Base-by-base conservation (phyloP, 2,113 vertebrate genomes). In the Sander vitreus region DNA sequence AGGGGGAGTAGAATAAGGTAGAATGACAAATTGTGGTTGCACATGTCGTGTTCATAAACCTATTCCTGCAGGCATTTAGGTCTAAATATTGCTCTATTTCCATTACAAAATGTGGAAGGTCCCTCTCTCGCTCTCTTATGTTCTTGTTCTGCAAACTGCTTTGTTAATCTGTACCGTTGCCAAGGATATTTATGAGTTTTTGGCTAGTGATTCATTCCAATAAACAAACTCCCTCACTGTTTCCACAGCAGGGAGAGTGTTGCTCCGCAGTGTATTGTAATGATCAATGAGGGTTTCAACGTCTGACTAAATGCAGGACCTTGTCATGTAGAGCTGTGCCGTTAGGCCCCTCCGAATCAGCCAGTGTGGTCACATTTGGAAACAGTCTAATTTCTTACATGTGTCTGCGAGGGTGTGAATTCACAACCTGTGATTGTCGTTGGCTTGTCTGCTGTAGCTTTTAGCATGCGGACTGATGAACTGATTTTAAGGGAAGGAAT, bases 181-280 rank as follows among this genome's bases (percentile, higher is more conserved):
- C 80, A 89, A 8, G 33, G 70, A 78, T 88, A 91, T 92, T 89
- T 85, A 87, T 84, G 82, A 84, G 85, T 59, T 84, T 91, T 80
- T 85, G 85, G 85, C 87, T 5, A 0, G 57, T 71, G 75, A 87
- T 69, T 79, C 69, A 60, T 67, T 88, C 75, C 80, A 82, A 86
- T 82, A 86, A 92, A 91, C 86, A 78, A 73, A 84, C 82, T 78
- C 63, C 36, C 69, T 89, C 65, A 70, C 66, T 58, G 86, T 91
- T 91, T 88, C 90, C 88, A 88, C 86, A 83, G 85, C 84, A 79
- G 83, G 70, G 82, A 88, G 48, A 76, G 71, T 1, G 78, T 15
- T 33, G 74, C 82, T 74, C 81, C 6, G 12, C 80, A 9, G 75
- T 8, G 47, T 18, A 73, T 51, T 50, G 39, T 62, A 76, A 84